Percentiles rank a stretch among this genome's conserved stretches.
These are phyloP conservation scores for Pungitius pungitius DNA, from an alignment of 2,113 vertebrate genomes.

Conservation along the genomic window DNA sequence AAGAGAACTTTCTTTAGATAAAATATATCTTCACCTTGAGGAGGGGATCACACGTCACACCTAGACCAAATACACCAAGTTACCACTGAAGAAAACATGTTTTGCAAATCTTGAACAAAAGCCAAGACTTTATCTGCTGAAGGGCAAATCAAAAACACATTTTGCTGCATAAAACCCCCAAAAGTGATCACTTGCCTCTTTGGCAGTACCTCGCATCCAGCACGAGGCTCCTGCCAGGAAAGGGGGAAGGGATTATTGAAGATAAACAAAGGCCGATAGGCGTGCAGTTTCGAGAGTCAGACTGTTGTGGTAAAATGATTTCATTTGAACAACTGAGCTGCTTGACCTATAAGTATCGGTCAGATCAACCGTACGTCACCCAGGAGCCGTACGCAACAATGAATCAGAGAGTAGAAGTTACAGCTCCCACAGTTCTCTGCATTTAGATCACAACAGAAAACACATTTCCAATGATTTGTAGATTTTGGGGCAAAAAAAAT, in stretches of 20 bases:
- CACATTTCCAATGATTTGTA: neutral
- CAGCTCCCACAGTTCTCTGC: neutral
- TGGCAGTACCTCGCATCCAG: conserved; percentile 7
- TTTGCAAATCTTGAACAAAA: neutral
- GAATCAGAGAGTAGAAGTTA: neutral
- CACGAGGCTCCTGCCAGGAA: neutral
- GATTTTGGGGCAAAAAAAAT: neutral
- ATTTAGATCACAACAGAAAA: neutral
- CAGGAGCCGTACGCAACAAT: neutral
- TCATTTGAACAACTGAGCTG: neutral
- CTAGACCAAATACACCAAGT: neutral
- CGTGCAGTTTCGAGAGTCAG: neutral
- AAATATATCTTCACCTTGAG: neutral
- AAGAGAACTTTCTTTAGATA: neutral
- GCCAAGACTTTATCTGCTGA: neutral
- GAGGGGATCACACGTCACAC: neutral
- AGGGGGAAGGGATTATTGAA: neutral
- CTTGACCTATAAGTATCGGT: no score
- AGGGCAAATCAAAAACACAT: neutral
- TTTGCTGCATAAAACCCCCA: neutral
- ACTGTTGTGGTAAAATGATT: neutral
- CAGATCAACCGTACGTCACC: conserved; percentile 7
- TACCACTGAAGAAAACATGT: neutral
- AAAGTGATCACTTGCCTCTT: neutral
- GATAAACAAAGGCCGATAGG: conserved; percentile 1